Base-by-base conservation (phyloP, 2,797 vertebrate genomes). In the Podarcis siculus region DNA sequence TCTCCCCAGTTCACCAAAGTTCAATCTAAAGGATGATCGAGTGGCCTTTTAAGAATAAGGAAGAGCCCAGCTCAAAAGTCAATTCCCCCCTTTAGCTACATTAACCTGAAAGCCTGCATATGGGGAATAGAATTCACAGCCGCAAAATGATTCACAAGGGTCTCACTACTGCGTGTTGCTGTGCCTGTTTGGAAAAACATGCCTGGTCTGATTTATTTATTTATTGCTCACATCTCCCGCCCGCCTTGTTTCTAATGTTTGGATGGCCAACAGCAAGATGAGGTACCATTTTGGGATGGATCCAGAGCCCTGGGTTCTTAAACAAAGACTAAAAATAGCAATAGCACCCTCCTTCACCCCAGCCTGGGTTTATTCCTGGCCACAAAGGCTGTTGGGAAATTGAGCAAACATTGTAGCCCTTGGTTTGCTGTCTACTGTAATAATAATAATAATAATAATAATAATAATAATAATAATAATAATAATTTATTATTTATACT, bases 81-180 rank as follows among this genome's bases (percentile, higher is more conserved):
- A 85, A 6, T 15, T 49, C 83, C 32, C 17, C 69, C 79, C 82
- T 39, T 77, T 27, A 37, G 19, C 9, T 21, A 90, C 61, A 39
- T 90, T 30, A 76, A 88, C 78, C 15, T 21, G 0, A 58, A 86
- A 61, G 72, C 80, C 39, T 49, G 71, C 2, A 5, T 12, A 19
- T 1, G 69, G 83, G 79, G 84, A 89, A 73, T 0, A 64, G 55
- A 79, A 55, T 21, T 49, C 7, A 76, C 39, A 17, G 77, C 76
- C 3, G 15, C 21, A 49, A 25, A 85, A 89, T 84, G 66, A 64
- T 80, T n/a, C 87, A 42, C 39, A 82, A 79, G 55, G 73, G 61
- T 64, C 85, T 27, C 58, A 49, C 71, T 69, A 72, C 37, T 66
- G 7, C 3, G 27, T 1, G 1, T 12, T 35, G 0, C 30, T 5